Percentiles rank a stretch among this genome's conserved stretches.
Conservation (phyloP, 53 echinoderm and acorn worm species). For the Zoroaster sp. region DNA sequence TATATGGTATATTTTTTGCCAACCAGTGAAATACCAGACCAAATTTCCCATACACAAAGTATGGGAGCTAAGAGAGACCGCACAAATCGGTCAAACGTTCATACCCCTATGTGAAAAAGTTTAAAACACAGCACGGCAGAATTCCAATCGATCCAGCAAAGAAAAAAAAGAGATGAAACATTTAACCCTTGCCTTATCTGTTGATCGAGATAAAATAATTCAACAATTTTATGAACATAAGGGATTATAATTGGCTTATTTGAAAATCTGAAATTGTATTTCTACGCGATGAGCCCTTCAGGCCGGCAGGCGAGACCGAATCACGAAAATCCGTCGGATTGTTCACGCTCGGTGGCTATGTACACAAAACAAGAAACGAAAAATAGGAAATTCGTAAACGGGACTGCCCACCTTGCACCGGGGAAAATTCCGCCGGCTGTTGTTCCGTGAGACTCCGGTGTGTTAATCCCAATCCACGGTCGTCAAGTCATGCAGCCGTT, state of each 20-base stretch:
- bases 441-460: neutral
- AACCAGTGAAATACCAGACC: too few species aligned
- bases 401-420: neutral
- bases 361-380: neutral
- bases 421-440: conserved; percentile 17
- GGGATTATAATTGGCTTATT: neutral
- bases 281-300: neutral
- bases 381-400: neutral
- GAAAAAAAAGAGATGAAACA: too few species aligned
- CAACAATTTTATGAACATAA: neutral
- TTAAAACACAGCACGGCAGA: too few species aligned
- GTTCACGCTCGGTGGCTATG: neutral
- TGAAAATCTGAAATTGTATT: neutral
- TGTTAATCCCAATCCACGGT: neutral
- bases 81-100: too few species aligned
- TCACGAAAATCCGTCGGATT: conserved; percentile 9
- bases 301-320: neutral
- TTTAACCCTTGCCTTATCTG: neutral
- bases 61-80: too few species aligned
- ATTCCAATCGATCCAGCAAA: too few species aligned
- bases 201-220: neutral
- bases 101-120: too few species aligned
- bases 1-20: too few species aligned
- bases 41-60: too few species aligned
- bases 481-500: neutral